phyloP scores from a whole-genome alignment of 2,113 vertebrate genomes.

The Ageneiosus marmoratus region DNA sequence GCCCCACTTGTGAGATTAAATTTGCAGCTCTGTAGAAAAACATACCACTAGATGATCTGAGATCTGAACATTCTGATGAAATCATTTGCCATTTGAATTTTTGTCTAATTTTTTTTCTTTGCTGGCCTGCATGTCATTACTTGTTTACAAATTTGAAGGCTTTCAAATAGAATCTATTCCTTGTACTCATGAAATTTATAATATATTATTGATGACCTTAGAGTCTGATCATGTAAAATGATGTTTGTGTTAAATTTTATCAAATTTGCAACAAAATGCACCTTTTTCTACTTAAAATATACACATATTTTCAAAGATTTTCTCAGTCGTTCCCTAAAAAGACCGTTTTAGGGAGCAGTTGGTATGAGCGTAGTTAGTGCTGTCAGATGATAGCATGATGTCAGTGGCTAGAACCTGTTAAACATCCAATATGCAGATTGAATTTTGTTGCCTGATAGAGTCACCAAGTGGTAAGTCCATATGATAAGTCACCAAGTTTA shows the following conservation, averaged over 20 bases:
- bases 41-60: neutral
- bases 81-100: neutral
- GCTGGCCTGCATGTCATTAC: neutral
- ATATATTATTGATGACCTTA: too few relatives aligned
- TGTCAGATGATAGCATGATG: neutral
- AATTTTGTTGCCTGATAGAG: too few relatives aligned
- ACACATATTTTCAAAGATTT: neutral
- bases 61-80: neutral
- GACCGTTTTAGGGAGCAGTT: too few relatives aligned
- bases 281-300: too few relatives aligned
- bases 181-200: too few relatives aligned
- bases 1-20: too few relatives aligned
- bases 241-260: too few relatives aligned
- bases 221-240: too few relatives aligned
- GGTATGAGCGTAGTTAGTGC: neutral
- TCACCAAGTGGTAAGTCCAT: too few relatives aligned
- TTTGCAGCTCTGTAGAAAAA: too few relatives aligned
- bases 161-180: too few relatives aligned
- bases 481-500: neutral
- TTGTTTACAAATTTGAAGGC: neutral
- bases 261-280: too few relatives aligned
- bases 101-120: neutral
- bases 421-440: neutral
- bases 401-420: neutral
- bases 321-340: neutral